phyloP scores from a whole-genome alignment of 2,888 invertebrate genomes.

The Leptinotarsa rubiginosa region DNA sequence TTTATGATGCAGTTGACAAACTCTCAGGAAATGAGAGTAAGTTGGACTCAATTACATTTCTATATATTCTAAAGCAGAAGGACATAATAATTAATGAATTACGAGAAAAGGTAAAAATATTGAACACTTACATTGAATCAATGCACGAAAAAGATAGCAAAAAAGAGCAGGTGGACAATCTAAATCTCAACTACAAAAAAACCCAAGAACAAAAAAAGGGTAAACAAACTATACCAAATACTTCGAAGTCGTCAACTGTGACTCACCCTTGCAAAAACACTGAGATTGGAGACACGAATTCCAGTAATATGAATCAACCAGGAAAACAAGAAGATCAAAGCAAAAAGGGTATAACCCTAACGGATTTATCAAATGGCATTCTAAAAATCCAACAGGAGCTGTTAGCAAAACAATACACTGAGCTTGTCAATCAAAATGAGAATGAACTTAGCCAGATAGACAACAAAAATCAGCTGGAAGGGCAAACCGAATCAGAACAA shows the following conservation, averaged over 20 bases:
- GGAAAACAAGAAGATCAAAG: no score
- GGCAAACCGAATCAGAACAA: no score
- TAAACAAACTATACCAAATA: slow-evolving; percentile 4
- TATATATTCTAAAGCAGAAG: neutral
- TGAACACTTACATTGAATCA: slow-evolving; percentile 1
- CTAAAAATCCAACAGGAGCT: no score
- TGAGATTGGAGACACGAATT: no score
- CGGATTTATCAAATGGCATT: no score
- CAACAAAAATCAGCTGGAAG: no score
- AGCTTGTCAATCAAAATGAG: no score
- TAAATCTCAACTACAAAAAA: neutral
- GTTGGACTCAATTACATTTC: slow-evolving; percentile 8
- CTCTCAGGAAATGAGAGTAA: neutral
- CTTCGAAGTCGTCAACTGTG: slow-evolving; percentile 1
- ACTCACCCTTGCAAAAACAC: neutral
- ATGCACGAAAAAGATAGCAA: neutral
- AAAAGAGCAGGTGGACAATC: slow-evolving; percentile 1
- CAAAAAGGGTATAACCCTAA: no score
- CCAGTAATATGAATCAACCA: no score
- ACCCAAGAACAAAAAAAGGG: slow-evolving; percentile 3
- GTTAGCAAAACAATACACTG: no score
- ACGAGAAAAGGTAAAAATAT: neutral
- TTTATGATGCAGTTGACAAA: neutral
- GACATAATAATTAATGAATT: neutral
- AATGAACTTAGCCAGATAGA: no score